phyloP scores from a whole-genome alignment of 2,888 invertebrate genomes.

The Cephus nigrinus region DNA sequence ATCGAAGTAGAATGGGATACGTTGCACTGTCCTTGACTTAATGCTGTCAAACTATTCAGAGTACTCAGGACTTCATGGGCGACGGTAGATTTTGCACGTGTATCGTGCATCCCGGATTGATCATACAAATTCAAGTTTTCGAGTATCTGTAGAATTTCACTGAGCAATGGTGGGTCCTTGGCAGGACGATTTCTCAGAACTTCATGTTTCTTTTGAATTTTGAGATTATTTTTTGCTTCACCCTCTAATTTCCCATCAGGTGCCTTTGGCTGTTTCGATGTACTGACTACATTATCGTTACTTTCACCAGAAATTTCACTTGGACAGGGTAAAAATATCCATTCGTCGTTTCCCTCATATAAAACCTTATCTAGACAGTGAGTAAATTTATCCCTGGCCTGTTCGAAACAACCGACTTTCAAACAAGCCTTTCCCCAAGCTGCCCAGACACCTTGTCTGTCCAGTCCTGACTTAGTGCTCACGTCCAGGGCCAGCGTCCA shows the following conservation, averaged over 20 bases:
- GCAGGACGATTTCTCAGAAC: conserved; percentile 65
- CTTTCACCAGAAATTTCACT: conserved; percentile 12
- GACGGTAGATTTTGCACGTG: conserved; percentile 65
- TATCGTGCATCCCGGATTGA: conserved; percentile 43
- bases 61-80: conserved; percentile 68
- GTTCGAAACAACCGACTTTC: conserved; percentile 81
- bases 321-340: conserved; percentile 53
- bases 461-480: conserved; percentile 87
- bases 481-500: conserved; percentile 87
- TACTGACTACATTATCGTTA: conserved; percentile 1
- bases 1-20: conserved; percentile 29
- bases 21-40: conserved; percentile 62
- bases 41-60: conserved; percentile 64
- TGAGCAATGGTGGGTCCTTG: conserved; percentile 76
- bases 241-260: conserved; percentile 45
- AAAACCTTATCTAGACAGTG: conserved; percentile 69
- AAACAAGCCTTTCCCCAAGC: conserved; percentile 89
- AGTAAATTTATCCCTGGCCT: conserved; percentile 81
- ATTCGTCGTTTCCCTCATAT: conserved; percentile 61
- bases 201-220: conserved; percentile 62
- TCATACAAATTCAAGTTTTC: conserved; percentile 63
- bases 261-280: conserved; percentile 14
- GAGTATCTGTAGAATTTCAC: conserved; percentile 78
- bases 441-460: conserved; percentile 82
- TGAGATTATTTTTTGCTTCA: conserved; percentile 63